Evolutionary conservation across 2,888 invertebrate species (phyloP).

Genomic region (Leptinotarsa rubiginosa): DNA sequence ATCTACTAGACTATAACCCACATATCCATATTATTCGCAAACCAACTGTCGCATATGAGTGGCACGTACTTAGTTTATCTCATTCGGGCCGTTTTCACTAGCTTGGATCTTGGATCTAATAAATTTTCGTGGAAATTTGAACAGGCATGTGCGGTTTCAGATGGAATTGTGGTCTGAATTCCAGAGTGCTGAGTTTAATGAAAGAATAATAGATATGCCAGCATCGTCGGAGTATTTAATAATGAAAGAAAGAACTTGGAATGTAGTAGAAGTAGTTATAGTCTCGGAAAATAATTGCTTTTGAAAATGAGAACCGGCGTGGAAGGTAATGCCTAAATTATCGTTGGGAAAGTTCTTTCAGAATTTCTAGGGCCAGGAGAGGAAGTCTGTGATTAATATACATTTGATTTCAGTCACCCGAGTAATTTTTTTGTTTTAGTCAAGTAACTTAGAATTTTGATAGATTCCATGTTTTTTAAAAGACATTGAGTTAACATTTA

Average conservation of each 20-base stretch:
- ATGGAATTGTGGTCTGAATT: constrained; percentile 15
- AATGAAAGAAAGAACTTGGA: constrained; percentile 21
- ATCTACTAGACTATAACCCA: not conserved
- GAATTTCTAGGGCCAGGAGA: no score
- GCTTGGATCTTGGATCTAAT: constrained; percentile 14
- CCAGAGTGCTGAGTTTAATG: constrained; percentile 11
- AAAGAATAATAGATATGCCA: constrained; percentile 19
- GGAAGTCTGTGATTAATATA: no score
- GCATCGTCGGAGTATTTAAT: constrained; percentile 14
- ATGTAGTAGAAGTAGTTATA: not conserved
- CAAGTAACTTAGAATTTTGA: no score
- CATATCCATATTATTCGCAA: not conserved
- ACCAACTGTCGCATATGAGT: constrained; percentile 18
- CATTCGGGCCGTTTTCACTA: constrained; percentile 16
- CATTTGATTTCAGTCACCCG: no score
- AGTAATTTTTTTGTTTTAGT: no score
- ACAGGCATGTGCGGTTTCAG: constrained; percentile 15
- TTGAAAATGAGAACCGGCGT: not conserved
- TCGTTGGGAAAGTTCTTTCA: not conserved
- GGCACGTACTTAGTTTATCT: constrained; percentile 20
- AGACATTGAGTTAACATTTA: no score
- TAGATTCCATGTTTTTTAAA: no score
- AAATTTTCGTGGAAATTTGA: constrained; percentile 12
- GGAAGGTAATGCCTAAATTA: not conserved
- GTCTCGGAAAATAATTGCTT: constrained; percentile 1